A percentile compares a stretch with the other conserved stretches of the same genome.
Evolutionary conservation across 2,113 vertebrate species (phyloP).

Genomic region (Microtus ochrogaster): DNA sequence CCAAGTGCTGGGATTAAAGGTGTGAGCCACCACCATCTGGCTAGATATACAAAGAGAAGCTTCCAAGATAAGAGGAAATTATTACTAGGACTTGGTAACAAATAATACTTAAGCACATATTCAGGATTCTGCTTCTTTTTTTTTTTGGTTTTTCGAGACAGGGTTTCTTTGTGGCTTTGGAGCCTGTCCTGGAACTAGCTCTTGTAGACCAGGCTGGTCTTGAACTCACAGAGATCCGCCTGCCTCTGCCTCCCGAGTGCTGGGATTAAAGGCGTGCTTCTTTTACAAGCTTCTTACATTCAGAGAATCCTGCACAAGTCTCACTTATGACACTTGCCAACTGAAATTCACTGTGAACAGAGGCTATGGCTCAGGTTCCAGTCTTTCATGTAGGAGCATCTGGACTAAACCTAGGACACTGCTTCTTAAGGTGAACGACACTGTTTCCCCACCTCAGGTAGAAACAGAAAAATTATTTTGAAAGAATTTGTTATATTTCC

Average conservation of each 20-base stretch:
- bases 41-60: not conserved
- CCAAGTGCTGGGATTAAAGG: no score
- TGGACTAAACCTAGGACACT: constrained; percentile 22
- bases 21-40: no score
- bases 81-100: not conserved
- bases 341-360: constrained; percentile 55
- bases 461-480: not conserved
- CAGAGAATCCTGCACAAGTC: not conserved
- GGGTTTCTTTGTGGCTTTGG: no score
- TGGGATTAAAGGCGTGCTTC: no score
- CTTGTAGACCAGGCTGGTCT: no score
- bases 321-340: constrained; percentile 27
- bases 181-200: no score
- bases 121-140: not conserved
- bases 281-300: constrained; percentile 27
- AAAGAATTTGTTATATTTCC: not conserved
- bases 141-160: no score
- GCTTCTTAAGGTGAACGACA: constrained; percentile 44
- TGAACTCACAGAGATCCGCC: no score
- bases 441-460: not conserved
- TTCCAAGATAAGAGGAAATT: not conserved
- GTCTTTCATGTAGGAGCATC: constrained; percentile 43
- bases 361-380: not conserved
- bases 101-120: not conserved
- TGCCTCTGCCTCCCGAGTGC: no score